These are phyloP conservation scores for Tretioscincus oriximinensis DNA, from an alignment of 2,113 vertebrate species.

Conservation along the genomic window DNA sequence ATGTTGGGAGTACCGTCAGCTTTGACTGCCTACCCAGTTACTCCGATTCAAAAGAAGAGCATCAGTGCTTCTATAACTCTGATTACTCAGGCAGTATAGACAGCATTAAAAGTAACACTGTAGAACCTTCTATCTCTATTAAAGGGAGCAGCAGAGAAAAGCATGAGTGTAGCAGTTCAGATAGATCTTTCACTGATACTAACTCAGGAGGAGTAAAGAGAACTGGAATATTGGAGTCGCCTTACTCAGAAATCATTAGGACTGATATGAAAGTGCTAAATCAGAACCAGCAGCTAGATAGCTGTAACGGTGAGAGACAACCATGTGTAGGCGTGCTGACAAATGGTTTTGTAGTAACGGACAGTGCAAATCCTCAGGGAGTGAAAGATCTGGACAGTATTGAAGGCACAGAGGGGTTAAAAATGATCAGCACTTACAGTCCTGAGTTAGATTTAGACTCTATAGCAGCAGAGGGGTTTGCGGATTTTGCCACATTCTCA, in stretches of 20 bases:
- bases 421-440: slow-evolving; percentile 51
- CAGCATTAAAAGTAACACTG: slow-evolving; percentile 67
- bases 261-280: slow-evolving; percentile 61
- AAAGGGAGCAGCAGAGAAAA: slow-evolving; percentile 74
- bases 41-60: slow-evolving; percentile 69
- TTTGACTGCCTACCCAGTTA: slow-evolving; percentile 76
- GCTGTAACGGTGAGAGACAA: slow-evolving; percentile 78
- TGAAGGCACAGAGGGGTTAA: slow-evolving; percentile 67
- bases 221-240: slow-evolving; percentile 53
- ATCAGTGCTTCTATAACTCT: slow-evolving; percentile 77
- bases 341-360: slow-evolving; percentile 83
- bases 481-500: slow-evolving; percentile 88
- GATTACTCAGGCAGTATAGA: slow-evolving; percentile 74
- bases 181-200: slow-evolving; percentile 60
- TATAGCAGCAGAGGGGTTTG: slow-evolving; percentile 78
- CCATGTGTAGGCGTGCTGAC: slow-evolving; percentile 81
- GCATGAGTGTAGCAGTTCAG: slow-evolving; percentile 65
- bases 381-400: slow-evolving; percentile 70
- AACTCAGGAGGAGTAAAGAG: slow-evolving; percentile 63
- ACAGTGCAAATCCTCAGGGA: slow-evolving; percentile 78
- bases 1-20: slow-evolving; percentile 72
- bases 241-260: slow-evolving; percentile 54
- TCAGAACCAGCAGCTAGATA: slow-evolving; percentile 61
- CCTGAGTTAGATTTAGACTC: slow-evolving; percentile 68
- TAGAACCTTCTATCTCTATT: slow-evolving; percentile 67